Percentiles rank a stretch among this genome's conserved stretches.
These are phyloP conservation scores for Synanthedon myopaeformis DNA, from an alignment of 2,888 invertebrate species.

Conservation along the genomic window DNA sequence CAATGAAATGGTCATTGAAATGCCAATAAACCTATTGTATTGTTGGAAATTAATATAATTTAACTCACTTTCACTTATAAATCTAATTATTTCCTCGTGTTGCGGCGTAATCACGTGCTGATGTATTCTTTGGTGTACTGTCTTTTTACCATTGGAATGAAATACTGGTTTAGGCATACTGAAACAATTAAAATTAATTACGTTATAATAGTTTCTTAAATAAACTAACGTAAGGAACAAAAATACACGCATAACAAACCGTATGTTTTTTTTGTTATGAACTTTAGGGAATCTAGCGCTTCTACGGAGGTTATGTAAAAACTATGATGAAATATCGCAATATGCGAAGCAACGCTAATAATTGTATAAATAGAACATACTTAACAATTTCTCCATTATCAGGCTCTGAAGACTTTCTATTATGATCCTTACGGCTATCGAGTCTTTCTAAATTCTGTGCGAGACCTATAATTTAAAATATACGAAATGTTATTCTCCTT, in stretches of 20 bases:
- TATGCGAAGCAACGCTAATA: constrained; percentile 2
- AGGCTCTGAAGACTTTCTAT: constrained; percentile 75
- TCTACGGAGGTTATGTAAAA: constrained; percentile 60
- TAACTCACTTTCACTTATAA: constrained; percentile 87
- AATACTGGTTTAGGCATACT: constrained; percentile 87
- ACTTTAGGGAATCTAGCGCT: constrained; percentile 5
- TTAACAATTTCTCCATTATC: constrained; percentile 76
- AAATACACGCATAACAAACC: too few relatives aligned
- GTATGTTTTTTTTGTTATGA: background rate
- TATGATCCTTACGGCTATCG: constrained; percentile 78
- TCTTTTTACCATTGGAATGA: constrained; percentile 76
- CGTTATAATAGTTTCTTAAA: too few relatives aligned
- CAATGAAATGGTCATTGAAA: too few relatives aligned
- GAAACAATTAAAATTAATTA: constrained; percentile 27
- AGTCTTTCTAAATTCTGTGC: constrained; percentile 85
- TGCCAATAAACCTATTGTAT: too few relatives aligned
- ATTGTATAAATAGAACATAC: constrained; percentile 46
- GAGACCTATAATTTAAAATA: constrained; percentile 71
- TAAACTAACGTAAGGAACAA: too few relatives aligned
- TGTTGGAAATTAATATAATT: too few relatives aligned
- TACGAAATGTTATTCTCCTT: constrained; percentile 21
- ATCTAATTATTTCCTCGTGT: constrained; percentile 89
- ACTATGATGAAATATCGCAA: constrained; percentile 48
- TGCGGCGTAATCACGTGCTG: constrained; percentile 76
- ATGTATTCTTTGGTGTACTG: constrained; percentile 72